Conservation (phyloP, 2,113 vertebrate species). For the Rissa tridactyla region DNA sequence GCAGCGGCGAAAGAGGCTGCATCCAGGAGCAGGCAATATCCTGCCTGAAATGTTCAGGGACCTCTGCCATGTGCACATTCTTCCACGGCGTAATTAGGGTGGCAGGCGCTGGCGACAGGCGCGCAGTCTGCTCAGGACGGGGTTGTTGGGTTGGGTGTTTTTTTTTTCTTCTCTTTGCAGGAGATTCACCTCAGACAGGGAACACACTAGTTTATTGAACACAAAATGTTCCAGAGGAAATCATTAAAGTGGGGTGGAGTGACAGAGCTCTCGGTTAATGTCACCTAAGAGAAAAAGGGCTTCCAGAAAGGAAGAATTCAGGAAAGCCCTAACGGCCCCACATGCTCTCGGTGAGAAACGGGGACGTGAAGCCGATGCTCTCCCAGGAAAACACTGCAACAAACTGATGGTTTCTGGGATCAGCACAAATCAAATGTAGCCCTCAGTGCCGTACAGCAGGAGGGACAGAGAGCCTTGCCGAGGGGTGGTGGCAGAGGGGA, state of each 20-base stretch:
- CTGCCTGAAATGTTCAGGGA: conserved; percentile 59
- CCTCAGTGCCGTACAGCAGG: background rate
- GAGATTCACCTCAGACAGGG: background rate
- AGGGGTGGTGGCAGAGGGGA: background rate
- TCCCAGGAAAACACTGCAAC: background rate
- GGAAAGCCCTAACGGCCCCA: background rate
- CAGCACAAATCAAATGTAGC: accelerated
- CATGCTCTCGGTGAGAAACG: accelerated
- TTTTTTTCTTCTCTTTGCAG: background rate
- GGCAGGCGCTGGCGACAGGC: background rate
- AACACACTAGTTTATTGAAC: background rate
- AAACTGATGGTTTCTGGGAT: background rate
- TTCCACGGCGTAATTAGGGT: background rate
- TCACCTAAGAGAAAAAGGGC: conserved; percentile 5
- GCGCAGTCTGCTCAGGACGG: accelerated
- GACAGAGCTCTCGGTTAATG: background rate
- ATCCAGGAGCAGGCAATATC: conserved; percentile 50
- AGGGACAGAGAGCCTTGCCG: background rate
- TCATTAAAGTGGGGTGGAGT: conserved; percentile 7
- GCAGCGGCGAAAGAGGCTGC: background rate
- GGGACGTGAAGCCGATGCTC: background rate
- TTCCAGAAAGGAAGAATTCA: conserved; percentile 10
- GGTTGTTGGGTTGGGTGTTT: background rate
- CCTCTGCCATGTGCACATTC: conserved; percentile 16
- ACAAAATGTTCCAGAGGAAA: background rate